A percentile compares a stretch with the other conserved stretches of the same genome.
Evolutionary conservation across 1,140 invertebrate genomes (phyloP).

Genomic region (Odontomachus brunneus): DNA sequence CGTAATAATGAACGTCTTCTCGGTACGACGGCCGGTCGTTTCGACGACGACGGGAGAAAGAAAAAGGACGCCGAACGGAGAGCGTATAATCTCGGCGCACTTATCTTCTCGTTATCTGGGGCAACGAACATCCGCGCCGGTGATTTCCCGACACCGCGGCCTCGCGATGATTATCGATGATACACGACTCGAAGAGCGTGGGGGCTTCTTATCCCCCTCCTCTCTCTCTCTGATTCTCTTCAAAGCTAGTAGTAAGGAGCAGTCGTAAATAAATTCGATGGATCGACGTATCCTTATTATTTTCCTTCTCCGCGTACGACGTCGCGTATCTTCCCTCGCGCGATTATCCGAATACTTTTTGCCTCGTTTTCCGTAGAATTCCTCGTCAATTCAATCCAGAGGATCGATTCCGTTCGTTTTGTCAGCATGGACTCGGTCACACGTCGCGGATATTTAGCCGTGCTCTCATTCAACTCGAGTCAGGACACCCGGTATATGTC

Average conservation of each 20-base stretch:
- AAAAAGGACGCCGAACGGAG: constrained; percentile 1
- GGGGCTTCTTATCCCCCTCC: too few species aligned
- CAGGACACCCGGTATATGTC: constrained; percentile 76
- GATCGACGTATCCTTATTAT: too few species aligned
- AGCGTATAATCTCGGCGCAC: constrained; percentile 40
- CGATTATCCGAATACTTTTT: too few species aligned
- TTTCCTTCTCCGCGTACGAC: too few species aligned
- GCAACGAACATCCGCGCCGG: constrained; percentile 21
- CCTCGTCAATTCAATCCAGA: too few species aligned
- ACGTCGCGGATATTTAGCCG: constrained; percentile 18
- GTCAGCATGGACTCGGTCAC: too few species aligned
- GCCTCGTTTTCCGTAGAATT: too few species aligned
- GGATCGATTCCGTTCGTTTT: too few species aligned
- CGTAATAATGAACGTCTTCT: constrained; percentile 38
- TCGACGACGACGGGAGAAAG: constrained; percentile 6
- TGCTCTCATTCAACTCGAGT: background rate
- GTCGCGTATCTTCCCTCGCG: too few species aligned
- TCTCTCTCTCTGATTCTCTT: background rate
- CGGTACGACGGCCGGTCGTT: background rate
- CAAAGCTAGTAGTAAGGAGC: background rate
- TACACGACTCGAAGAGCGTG: background rate
- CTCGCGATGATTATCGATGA: constrained; percentile 39
- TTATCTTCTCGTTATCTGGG: constrained; percentile 63
- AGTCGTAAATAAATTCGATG: too few species aligned
- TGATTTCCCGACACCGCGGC: constrained; percentile 14